Evolutionary conservation across 2,797 vertebrate species (phyloP).

Genomic region (Rhabdophis nuchalis): DNA sequence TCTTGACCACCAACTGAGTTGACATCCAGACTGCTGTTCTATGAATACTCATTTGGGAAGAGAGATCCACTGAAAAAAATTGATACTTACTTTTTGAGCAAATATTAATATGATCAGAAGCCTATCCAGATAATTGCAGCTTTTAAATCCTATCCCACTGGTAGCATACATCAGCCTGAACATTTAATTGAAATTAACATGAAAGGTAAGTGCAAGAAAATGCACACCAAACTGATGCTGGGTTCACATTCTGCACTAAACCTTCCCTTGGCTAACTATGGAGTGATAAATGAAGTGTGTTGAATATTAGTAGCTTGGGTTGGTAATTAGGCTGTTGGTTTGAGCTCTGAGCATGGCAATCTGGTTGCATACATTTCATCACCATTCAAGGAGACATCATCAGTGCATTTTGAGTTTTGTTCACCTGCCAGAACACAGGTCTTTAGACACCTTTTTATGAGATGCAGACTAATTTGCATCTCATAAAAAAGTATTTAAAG

Average conservation of each 20-base stretch:
- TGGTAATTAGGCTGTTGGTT: no score
- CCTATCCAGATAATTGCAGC: not conserved
- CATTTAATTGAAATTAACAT: not conserved
- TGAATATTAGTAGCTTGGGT: no score
- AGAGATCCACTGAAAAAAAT: not conserved
- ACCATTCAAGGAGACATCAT: no score
- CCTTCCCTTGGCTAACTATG: not conserved
- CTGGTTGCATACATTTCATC: no score
- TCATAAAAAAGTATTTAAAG: no score
- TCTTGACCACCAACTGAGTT: not conserved
- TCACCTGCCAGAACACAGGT: no score
- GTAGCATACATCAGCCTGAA: not conserved
- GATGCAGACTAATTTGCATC: no score
- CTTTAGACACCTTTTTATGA: no score
- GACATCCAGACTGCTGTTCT: not conserved
- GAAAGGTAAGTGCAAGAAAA: not conserved
- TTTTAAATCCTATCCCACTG: not conserved
- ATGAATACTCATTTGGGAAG: not conserved
- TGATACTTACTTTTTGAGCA: not conserved
- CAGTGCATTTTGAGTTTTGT: no score
- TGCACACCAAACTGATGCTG: not conserved
- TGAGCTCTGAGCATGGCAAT: no score
- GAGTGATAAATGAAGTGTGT: not conserved
- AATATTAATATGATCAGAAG: not conserved
- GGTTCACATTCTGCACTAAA: not conserved